Conservation (phyloP, 2,797 vertebrate genomes). For the Hypotaenidia okinawae region DNA sequence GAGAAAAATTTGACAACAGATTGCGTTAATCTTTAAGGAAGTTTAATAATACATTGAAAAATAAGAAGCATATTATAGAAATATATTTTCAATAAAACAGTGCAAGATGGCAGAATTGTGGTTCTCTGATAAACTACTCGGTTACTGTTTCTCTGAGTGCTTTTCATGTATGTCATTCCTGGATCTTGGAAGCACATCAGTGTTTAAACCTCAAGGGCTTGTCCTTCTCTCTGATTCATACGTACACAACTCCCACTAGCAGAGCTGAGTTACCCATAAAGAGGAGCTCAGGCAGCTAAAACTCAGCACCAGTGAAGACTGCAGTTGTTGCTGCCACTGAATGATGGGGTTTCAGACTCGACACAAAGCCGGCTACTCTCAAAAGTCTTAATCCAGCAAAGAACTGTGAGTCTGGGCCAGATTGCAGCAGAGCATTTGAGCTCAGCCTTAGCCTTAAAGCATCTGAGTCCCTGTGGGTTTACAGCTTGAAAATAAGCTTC, state of each 20-base stretch:
- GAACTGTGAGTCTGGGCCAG: not conserved
- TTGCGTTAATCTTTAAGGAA: conserved; percentile 51
- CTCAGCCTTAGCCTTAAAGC: conserved; percentile 17
- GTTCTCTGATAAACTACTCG: not conserved
- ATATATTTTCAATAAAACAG: conserved; percentile 29
- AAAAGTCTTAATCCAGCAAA: conserved; percentile 7
- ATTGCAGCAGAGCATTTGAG: not conserved
- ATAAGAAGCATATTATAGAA: conserved; percentile 40
- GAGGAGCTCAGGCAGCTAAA: conserved; percentile 17
- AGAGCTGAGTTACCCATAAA: conserved; percentile 5
- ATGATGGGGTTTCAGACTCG: not conserved
- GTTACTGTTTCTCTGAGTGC: not conserved
- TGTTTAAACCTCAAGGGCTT: conserved; percentile 9
- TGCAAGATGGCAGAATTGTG: not conserved
- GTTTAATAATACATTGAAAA: conserved; percentile 57
- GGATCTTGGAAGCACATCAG: conserved; percentile 6
- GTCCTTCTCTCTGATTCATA: conserved; percentile 38
- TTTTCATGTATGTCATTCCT: not conserved
- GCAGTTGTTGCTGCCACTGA: not conserved
- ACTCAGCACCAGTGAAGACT: not conserved
- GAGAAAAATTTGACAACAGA: conserved; percentile 67
- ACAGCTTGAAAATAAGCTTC: not conserved
- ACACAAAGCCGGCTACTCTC: not conserved
- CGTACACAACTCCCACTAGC: conserved; percentile 9
- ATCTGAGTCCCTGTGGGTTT: not conserved